Percentiles rank a stretch among this genome's conserved stretches.
Conservation (phyloP, 1,140 invertebrate genomes). For the Meloidogyne chitwoodi region DNA sequence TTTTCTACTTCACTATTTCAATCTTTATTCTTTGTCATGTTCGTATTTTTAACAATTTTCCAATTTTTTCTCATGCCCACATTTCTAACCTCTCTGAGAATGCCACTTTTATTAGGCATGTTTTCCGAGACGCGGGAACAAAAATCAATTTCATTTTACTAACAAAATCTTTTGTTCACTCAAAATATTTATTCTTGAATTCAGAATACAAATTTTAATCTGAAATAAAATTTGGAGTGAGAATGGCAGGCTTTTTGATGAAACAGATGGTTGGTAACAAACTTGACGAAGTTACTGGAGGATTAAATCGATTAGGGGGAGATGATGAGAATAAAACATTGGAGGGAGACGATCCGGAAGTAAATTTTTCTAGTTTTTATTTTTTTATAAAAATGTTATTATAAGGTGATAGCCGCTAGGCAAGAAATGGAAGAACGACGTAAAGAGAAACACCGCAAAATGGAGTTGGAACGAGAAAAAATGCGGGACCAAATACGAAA, state of each 20-base stretch:
- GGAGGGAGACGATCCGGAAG: constrained; percentile 51
- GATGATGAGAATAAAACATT: constrained; percentile 36
- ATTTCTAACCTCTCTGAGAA: too few relatives aligned
- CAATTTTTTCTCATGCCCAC: too few relatives aligned
- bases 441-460: constrained; percentile 72
- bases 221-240: not conserved
- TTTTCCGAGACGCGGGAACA: not conserved
- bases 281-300: constrained; percentile 51
- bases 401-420: constrained; percentile 62
- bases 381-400: not conserved
- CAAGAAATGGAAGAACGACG: constrained; percentile 64
- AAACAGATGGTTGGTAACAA: constrained; percentile 56
- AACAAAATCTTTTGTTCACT: not conserved
- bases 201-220: not conserved
- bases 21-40: too few relatives aligned
- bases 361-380: constrained; percentile 18
- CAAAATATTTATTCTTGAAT: not conserved
- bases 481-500: constrained; percentile 95
- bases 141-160: not conserved
- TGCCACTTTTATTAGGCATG: not conserved
- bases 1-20: too few relatives aligned
- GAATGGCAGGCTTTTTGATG: constrained; percentile 32
- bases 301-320: constrained; percentile 47
- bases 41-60: too few relatives aligned
- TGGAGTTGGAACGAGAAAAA: constrained; percentile 94